Conservation (phyloP, 2,797 vertebrate genomes). For the Characodon lateralis region DNA sequence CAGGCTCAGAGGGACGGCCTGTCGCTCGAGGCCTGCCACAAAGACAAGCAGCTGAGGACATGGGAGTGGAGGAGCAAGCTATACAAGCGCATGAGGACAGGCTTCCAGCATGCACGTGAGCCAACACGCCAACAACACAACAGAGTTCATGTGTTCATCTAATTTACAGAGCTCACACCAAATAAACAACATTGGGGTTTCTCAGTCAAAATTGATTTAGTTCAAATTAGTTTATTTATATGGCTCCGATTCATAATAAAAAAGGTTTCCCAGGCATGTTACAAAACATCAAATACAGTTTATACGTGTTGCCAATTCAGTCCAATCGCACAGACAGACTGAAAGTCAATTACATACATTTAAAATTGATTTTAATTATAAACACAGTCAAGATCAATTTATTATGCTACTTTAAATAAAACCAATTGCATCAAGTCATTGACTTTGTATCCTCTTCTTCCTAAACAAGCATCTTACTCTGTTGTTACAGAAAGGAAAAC, state of each 20-base stretch:
- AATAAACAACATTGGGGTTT: not conserved
- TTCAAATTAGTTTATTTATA: not conserved
- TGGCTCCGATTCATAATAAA: not conserved
- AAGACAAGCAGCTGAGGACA: constrained; percentile 88
- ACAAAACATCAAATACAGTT: not conserved
- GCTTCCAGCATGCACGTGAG: constrained; percentile 93
- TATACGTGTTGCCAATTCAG: not conserved
- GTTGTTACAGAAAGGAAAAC: no score
- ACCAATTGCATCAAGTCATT: no score
- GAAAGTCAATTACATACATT: not conserved
- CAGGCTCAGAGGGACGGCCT: constrained; percentile 85
- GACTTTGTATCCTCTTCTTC: no score
- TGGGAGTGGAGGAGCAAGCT: constrained; percentile 94
- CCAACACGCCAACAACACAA: constrained; percentile 20
- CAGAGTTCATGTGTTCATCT: not conserved
- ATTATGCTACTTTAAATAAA: no score
- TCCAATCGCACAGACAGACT: not conserved
- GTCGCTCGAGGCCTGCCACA: constrained; percentile 84
- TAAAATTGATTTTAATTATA: not conserved
- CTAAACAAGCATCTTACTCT: no score
- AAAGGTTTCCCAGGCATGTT: not conserved
- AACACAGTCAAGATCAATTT: no score
- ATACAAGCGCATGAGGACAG: constrained; percentile 91
- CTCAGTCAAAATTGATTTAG: no score
- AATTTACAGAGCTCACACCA: not conserved